A percentile compares a stretch with the other conserved stretches of the same genome.
Conservation (phyloP, 1,140 invertebrate species). For the Megalopta genalis region DNA sequence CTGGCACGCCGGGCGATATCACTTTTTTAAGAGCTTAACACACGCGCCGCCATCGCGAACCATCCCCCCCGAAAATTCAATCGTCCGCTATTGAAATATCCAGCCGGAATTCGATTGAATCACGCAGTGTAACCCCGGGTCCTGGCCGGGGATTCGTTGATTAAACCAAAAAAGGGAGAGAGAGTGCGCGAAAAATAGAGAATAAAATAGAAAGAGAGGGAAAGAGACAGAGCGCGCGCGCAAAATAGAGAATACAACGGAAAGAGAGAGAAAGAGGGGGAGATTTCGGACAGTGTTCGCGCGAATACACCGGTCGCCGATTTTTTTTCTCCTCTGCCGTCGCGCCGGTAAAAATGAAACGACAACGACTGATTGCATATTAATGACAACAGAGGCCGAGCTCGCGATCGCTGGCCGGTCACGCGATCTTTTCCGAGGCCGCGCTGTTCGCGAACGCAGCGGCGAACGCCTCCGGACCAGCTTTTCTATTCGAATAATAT, state of each 20-base stretch:
- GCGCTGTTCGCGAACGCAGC: too few species aligned
- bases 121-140: not conserved
- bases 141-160: constrained; percentile 9
- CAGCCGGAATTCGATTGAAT: constrained; percentile 29
- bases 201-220: too few species aligned
- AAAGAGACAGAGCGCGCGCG: too few species aligned
- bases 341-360: not conserved
- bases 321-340: not conserved
- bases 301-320: too few species aligned
- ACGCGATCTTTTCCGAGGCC: too few species aligned
- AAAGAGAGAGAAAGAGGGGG: too few species aligned
- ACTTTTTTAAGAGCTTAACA: constrained; percentile 26
- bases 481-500: too few species aligned
- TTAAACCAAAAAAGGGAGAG: not conserved
- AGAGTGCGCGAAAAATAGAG: not conserved
- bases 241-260: too few species aligned
- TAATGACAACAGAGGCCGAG: constrained; percentile 1
- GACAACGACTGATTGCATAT: constrained; percentile 26
- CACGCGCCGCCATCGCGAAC: not conserved
- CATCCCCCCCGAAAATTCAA: constrained; percentile 21
- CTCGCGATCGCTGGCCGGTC: not conserved
- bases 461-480: too few species aligned
- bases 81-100: constrained; percentile 42
- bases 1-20: constrained; percentile 19
- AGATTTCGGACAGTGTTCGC: too few species aligned